These are phyloP conservation scores for Agrotis clavis DNA, from an alignment of 2,888 invertebrate genomes.

Conservation along the genomic window DNA sequence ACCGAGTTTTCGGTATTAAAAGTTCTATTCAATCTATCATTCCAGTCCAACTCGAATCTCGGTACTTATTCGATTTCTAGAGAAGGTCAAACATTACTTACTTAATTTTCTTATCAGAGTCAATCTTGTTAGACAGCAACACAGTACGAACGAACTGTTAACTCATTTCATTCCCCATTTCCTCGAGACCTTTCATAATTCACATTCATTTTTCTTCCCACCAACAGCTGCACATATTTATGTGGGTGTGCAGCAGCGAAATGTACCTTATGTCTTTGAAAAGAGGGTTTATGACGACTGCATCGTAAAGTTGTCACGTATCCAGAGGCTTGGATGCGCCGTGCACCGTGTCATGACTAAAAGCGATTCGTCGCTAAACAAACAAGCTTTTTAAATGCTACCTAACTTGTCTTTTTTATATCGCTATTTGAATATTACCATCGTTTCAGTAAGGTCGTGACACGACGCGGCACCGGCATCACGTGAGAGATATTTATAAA, in stretches of 20 bases:
- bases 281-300: constrained; percentile 64
- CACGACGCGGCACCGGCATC: constrained; percentile 89
- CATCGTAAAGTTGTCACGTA: constrained; percentile 71
- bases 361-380: constrained; percentile 89
- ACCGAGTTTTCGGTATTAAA: constrained; percentile 8
- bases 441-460: constrained; percentile 89
- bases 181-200: constrained; percentile 74
- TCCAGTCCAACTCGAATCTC: constrained; percentile 42
- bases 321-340: constrained; percentile 78
- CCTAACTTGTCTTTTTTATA: constrained; percentile 91
- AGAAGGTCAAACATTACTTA: constrained; percentile 52
- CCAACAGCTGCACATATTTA: constrained; percentile 65
- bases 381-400: constrained; percentile 91
- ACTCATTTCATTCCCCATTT: constrained; percentile 72
- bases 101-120: constrained; percentile 63
- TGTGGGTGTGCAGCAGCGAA: constrained; percentile 52
- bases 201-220: constrained; percentile 74
- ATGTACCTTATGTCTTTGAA: constrained; percentile 62
- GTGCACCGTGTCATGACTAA: constrained; percentile 87
- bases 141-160: constrained; percentile 60
- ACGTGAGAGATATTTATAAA: constrained; percentile 91
- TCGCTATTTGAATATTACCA: constrained; percentile 91
- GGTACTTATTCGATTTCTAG: constrained; percentile 24
- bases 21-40: constrained; percentile 15
- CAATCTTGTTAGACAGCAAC: constrained; percentile 59